These are phyloP conservation scores for Lomographa bimaculata DNA, from an alignment of 2,888 invertebrate genomes.

Conservation along the genomic window DNA sequence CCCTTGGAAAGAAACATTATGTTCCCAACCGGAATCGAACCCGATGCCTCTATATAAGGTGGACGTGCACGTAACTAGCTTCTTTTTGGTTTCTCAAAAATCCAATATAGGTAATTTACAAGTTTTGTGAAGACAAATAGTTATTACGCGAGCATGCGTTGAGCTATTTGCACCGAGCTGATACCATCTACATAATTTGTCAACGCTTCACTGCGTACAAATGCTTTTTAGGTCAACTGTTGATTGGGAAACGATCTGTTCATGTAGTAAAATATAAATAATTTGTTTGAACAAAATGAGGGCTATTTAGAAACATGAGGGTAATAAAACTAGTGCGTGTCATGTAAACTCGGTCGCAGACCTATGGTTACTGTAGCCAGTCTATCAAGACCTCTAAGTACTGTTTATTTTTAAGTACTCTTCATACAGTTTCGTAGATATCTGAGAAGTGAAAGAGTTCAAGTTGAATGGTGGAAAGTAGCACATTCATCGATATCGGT, in stretches of 20 bases:
- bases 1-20: no score
- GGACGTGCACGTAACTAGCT: no score
- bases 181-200: slow-evolving; percentile 71
- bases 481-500: slow-evolving; percentile 54
- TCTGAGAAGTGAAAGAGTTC: slow-evolving; percentile 49
- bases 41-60: no score
- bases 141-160: no score
- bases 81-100: no score
- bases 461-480: slow-evolving; percentile 44
- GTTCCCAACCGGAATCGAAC: no score
- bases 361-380: slow-evolving; percentile 56
- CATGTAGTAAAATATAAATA: slow-evolving; percentile 82
- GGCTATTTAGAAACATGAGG: slow-evolving; percentile 83
- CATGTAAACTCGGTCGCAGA: slow-evolving; percentile 75
- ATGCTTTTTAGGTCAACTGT: slow-evolving; percentile 77
- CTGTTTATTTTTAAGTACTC: slow-evolving; percentile 48
- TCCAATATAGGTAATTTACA: no score
- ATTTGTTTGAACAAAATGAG: slow-evolving; percentile 80
- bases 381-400: slow-evolving; percentile 41
- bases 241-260: slow-evolving; percentile 81
- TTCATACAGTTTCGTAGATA: slow-evolving; percentile 33
- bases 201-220: slow-evolving; percentile 74
- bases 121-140: no score
- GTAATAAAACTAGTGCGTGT: slow-evolving; percentile 83
- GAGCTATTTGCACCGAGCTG: slow-evolving; percentile 54